phyloP scores from a whole-genome alignment of 2,113 vertebrate genomes.

The Dipodomys ordii region DNA sequence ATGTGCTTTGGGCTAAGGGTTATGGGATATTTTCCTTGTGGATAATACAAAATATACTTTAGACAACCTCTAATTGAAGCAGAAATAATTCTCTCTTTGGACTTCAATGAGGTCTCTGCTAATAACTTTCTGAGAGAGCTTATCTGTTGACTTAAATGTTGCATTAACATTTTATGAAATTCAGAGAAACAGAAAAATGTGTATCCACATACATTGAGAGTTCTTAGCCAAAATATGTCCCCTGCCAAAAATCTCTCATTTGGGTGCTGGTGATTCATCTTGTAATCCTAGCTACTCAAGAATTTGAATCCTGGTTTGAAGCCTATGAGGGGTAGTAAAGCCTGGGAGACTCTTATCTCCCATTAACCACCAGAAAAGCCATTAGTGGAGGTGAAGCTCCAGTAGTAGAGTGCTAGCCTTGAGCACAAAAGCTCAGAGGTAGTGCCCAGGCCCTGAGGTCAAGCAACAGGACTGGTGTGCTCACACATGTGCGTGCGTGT shows the following conservation, averaged over 20 bases:
- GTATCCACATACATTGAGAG: constrained; percentile 48
- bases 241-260: background rate
- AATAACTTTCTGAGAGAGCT: constrained; percentile 62
- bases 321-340: too few relatives aligned
- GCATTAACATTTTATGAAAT: constrained; percentile 77
- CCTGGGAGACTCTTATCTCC: too few relatives aligned
- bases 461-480: too few relatives aligned
- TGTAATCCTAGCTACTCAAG: too few relatives aligned
- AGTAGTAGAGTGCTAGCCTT: too few relatives aligned
- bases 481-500: too few relatives aligned
- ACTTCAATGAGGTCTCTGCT: constrained; percentile 69
- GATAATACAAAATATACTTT: constrained; percentile 23
- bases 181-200: constrained; percentile 63
- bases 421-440: too few relatives aligned
- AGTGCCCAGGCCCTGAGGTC: too few relatives aligned
- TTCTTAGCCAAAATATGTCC: constrained; percentile 47
- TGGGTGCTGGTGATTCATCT: too few relatives aligned
- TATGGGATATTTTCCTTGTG: constrained; percentile 17
- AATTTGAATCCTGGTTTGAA: too few relatives aligned
- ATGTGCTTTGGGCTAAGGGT: background rate
- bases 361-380: too few relatives aligned
- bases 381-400: too few relatives aligned
- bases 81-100: constrained; percentile 25
- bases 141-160: constrained; percentile 73
- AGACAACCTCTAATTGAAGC: constrained; percentile 37